A percentile compares a stretch with the other conserved stretches of the same genome.
Evolutionary conservation across 2,113 vertebrate species (phyloP).

Genomic region (Plestiodon gilberti): DNA sequence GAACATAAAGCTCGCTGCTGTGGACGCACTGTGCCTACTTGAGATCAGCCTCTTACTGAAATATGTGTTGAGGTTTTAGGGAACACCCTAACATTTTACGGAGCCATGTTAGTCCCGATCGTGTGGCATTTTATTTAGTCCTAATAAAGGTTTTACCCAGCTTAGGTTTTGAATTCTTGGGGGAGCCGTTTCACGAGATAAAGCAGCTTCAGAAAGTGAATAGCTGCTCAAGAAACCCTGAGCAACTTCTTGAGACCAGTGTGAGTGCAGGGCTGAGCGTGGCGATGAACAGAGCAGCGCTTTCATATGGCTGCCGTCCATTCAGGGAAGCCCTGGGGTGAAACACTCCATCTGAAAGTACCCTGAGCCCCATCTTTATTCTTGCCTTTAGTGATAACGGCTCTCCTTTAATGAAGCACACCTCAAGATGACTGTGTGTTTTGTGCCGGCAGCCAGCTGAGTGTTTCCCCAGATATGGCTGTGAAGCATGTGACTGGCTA

Average conservation of each 20-base stretch:
- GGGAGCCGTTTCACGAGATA: neutral
- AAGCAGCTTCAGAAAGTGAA: neutral
- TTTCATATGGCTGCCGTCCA: too few species aligned
- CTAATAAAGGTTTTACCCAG: too few species aligned
- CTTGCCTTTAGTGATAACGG: neutral
- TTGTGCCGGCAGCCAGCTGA: neutral
- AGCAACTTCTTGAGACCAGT: neutral
- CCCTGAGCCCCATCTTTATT: neutral
- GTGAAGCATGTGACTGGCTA: too few species aligned
- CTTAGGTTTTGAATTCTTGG: neutral
- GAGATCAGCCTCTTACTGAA: slow-evolving; percentile 9
- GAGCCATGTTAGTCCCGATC: neutral
- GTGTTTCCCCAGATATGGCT: neutral
- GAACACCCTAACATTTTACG: neutral
- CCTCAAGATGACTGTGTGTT: neutral
- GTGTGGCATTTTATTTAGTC: too few species aligned
- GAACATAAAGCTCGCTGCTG: neutral
- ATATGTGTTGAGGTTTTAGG: too few species aligned
- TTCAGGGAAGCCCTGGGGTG: neutral
- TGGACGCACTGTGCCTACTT: neutral
- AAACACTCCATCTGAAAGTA: neutral
- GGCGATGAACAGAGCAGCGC: neutral
- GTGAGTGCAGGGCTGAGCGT: too few species aligned
- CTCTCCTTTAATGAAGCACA: neutral
- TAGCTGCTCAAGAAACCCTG: neutral